A percentile compares a stretch with the other conserved stretches of the same genome.
Conservation (phyloP, 1,140 invertebrate species). For the Megalonaias nervosa region DNA sequence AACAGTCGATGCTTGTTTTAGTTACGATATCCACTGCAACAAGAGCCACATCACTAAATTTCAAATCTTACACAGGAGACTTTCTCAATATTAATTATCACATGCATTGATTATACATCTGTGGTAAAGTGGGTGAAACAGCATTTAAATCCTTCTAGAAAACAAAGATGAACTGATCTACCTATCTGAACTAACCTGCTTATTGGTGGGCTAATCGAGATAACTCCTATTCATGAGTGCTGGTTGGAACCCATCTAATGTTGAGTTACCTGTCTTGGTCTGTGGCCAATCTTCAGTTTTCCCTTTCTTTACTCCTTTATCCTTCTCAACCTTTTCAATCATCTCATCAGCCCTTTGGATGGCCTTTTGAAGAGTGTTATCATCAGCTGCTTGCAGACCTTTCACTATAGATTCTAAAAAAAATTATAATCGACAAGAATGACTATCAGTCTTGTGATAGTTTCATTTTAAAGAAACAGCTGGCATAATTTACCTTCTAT, state of each 20-base stretch:
- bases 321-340: conserved; percentile 38
- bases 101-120: no score
- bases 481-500: not conserved
- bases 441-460: not conserved
- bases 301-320: conserved; percentile 33
- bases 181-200: no score
- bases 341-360: conserved; percentile 61
- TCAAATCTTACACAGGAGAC: no score
- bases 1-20: no score
- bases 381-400: conserved; percentile 56
- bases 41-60: no score
- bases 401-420: conserved; percentile 60
- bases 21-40: no score
- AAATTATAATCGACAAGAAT: not conserved
- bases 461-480: not conserved
- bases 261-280: conserved; percentile 55
- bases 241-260: not conserved
- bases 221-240: not conserved
- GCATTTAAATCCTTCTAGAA: no score
- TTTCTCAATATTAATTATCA: no score
- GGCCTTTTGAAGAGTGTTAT: conserved; percentile 45
- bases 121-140: no score
- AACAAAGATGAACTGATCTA: no score
- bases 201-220: no score
- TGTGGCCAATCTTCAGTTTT: conserved; percentile 49